Evolutionary conservation across 2,888 invertebrate genomes (phyloP).

Genomic region (Hemicrepidius hirtus): DNA sequence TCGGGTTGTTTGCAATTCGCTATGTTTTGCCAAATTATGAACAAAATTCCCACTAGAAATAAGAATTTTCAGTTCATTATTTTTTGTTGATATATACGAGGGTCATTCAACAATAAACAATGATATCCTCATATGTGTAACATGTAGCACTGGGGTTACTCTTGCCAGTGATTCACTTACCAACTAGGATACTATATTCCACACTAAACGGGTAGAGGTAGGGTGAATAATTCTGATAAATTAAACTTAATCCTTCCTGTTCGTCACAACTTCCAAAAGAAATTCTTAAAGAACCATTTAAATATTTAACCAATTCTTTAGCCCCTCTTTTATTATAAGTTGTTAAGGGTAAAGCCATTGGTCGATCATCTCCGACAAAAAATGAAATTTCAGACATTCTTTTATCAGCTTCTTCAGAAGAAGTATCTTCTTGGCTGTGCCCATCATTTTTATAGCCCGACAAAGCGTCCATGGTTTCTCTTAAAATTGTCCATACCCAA

Average conservation of each 20-base stretch:
- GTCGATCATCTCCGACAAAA: slow-evolving; percentile 46
- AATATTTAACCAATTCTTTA: slow-evolving; percentile 63
- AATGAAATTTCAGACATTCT: slow-evolving; percentile 24
- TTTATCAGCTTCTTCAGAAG: slow-evolving; percentile 34
- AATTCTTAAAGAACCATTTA: slow-evolving; percentile 57
- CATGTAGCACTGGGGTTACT: no score
- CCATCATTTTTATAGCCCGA: slow-evolving; percentile 68
- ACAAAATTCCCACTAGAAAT: slow-evolving; percentile 80
- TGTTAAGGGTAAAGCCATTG: slow-evolving; percentile 66
- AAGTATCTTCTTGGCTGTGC: slow-evolving; percentile 53
- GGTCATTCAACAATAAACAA: no score
- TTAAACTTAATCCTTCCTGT: slow-evolving; percentile 71
- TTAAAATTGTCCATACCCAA: slow-evolving; percentile 85
- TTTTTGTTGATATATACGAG: no score
- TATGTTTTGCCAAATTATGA: slow-evolving; percentile 85
- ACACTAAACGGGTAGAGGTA: slow-evolving; percentile 88
- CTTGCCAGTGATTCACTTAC: no score
- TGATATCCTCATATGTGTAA: no score
- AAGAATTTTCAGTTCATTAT: not conserved
- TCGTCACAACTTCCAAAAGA: slow-evolving; percentile 71
- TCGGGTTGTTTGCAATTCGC: slow-evolving; percentile 74
- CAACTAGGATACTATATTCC: slow-evolving; percentile 86
- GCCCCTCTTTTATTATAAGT: slow-evolving; percentile 64
- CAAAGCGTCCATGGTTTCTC: slow-evolving; percentile 82
- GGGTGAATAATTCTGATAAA: slow-evolving; percentile 80